Base-by-base conservation (phyloP, 2,113 vertebrate genomes). In the Poicephalus meyeri region DNA sequence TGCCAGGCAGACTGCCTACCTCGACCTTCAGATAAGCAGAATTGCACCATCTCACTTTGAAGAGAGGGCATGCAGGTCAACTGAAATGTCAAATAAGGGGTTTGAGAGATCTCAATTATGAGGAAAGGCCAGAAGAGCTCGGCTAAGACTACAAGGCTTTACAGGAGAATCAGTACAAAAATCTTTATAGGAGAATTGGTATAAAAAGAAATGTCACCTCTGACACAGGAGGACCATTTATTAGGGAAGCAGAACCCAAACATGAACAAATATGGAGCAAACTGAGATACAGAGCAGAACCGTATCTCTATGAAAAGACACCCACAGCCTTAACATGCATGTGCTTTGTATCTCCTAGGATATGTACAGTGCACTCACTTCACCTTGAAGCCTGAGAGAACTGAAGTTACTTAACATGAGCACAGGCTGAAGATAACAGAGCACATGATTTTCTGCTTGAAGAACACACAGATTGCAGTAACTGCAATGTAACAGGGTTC, bases 41-140 rank as follows among this genome's bases (percentile, higher is more conserved):
- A 90, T 88, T 94, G 86, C 73, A 96, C 47, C 73, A 77, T 77
- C 82, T 92, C 91, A 37, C 92, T 97, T 93, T 95, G 90, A 95
- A 94, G 94, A 77, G 56, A 85, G 66, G 86, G 53, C 49, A 13
- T 31, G 39, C 20, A 73, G 90, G 83, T 79, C 94, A 86, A 66
- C 80, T 37, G 37, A 80, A 79, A 95, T 11, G 63, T 91, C 93
- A 93, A 17, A 89, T 73, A 77, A 35, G 85, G 77, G 73, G 90
- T 82, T 66, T 96, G 80, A 92, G 90, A 77, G 63, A 82, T 19
- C 24, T 96, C 89, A 96, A 56, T 97, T 93, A 96, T 66, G 63
- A 83, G 55, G 79, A 91, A 65, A 96, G 90, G 91, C 76, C 83
- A 87, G 64, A 71, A 65, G 49, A 92, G 66, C 58, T 85, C n/a